These are phyloP conservation scores for Archips crataeganus DNA, from an alignment of 2,888 invertebrate genomes.

Conservation along the genomic window DNA sequence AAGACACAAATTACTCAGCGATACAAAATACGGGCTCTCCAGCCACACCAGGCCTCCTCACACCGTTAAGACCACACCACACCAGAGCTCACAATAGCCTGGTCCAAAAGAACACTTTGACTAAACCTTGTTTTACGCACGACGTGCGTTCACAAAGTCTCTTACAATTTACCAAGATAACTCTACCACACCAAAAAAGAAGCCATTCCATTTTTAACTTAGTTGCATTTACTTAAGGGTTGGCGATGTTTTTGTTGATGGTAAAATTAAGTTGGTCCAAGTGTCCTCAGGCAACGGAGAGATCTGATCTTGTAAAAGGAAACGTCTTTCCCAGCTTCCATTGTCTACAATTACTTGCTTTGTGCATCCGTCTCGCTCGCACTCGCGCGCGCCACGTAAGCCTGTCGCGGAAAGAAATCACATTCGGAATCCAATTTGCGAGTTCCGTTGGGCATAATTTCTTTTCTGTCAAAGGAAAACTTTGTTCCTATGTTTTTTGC, in stretches of 20 bases:
- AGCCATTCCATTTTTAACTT: constrained; percentile 46
- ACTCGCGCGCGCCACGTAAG: constrained; percentile 46
- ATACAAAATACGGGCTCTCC: constrained; percentile 37
- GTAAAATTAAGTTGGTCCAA: constrained; percentile 51
- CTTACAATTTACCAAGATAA: constrained; percentile 61
- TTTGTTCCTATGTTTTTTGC: constrained; percentile 35
- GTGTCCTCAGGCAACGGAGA: constrained; percentile 77
- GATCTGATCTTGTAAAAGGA: constrained; percentile 84
- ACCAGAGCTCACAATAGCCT: constrained; percentile 53
- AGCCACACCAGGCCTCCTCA: background rate
- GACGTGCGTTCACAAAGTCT: constrained; percentile 78
- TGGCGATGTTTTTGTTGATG: background rate
- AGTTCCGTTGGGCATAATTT: constrained; percentile 70
- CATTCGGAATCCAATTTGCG: constrained; percentile 75
- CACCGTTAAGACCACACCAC: constrained; percentile 12
- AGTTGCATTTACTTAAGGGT: constrained; percentile 13
- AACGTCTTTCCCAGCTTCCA: constrained; percentile 84
- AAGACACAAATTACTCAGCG: constrained; percentile 39
- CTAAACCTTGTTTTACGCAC: constrained; percentile 82
- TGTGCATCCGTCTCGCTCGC: constrained; percentile 64
- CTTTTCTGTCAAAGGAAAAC: constrained; percentile 51
- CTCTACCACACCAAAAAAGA: background rate
- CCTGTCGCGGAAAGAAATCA: constrained; percentile 57
- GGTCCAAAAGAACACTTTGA: constrained; percentile 77
- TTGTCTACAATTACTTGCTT: constrained; percentile 85